These are phyloP conservation scores for Sphaerodactylus townsendi DNA, from an alignment of 2,113 vertebrate genomes.

Conservation along the genomic window DNA sequence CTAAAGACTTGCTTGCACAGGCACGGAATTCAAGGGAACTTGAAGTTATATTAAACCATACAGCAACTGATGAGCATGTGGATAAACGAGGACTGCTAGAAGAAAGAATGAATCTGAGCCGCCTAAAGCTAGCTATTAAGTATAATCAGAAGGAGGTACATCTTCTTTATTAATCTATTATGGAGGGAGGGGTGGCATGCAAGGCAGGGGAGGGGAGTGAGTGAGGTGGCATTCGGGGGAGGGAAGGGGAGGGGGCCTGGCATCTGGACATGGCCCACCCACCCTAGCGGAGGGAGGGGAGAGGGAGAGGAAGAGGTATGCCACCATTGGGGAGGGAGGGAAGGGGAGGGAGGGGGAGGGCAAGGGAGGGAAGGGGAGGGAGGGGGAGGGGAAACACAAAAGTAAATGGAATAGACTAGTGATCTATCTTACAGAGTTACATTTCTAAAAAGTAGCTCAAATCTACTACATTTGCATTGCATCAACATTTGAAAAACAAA, in stretches of 20 bases:
- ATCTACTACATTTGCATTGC: background rate
- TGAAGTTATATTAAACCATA: constrained; percentile 85
- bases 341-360: no score
- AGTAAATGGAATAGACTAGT: background rate
- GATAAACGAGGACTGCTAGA: constrained; percentile 94
- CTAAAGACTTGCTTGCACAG: constrained; percentile 97
- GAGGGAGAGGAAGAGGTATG: no score
- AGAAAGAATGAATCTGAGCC: constrained; percentile 98
- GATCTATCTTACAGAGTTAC: background rate
- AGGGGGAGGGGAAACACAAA: no score
- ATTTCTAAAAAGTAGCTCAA: background rate
- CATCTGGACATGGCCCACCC: no score
- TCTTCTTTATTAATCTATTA: constrained; percentile 4
- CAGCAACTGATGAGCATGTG: constrained; percentile 89
- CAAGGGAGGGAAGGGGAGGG: no score
- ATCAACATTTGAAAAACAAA: background rate
- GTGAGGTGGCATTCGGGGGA: no score
- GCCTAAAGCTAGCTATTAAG: constrained; percentile 97
- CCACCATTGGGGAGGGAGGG: no score
- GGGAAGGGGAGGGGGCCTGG: no score
- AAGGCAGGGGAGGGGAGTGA: no score
- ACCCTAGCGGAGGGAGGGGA: no score
- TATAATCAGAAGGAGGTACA: constrained; percentile 98
- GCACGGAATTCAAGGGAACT: constrained; percentile 97
- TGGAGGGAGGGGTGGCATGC: no score